Evolutionary conservation across 2,797 vertebrate genomes (phyloP), one percentile per base, ranked within the genome.

Genomic region (Sparidentex hasta): DNA sequence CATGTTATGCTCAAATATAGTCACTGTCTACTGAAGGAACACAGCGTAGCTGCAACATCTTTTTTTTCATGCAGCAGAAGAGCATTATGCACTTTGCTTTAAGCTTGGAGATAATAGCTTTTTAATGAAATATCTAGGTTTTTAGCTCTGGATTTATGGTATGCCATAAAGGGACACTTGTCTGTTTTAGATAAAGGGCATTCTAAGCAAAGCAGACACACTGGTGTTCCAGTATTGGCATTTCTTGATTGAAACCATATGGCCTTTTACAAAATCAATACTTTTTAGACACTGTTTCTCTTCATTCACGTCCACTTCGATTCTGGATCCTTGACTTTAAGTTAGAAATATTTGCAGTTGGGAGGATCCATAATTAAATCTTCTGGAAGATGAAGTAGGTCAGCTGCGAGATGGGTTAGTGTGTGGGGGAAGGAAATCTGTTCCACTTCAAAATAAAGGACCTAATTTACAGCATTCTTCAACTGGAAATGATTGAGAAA

Each of bases 221-320:
- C 94, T 95, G 94, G 94, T 90, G 94, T 94, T 94, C 59, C 94
- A 92, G 92, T 95, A 96, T 96, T 97, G 96, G 95, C 96, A 95
- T 96, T 96, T 96, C 66, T 92, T 95, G 96, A 97, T 95, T 95
- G 94, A 96, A 96, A 95, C 95, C 94, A 95, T 94, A 95, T 90
- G 95, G 94, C 93, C 74, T 88, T 95, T 96, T 91, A 72, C 68
- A 95, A 96, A 97, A 97, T 97, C 97, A 95, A 97, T 97, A 95
- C 94, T 92, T 94, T 95, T 95, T 92, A 96, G 94, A 92, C 91
- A 90, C 92, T 69, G 90, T 95, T 96, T 96, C 93, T 96, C 95
- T 96, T 96, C 95, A 96, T 96, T 93, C 93, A 94, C 94, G 95
- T 96, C 96, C 92, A 92, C 93, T 80, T 87, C 54, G 41, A 65